A percentile compares a stretch with the other conserved stretches of the same genome.
These are phyloP conservation scores for Rhinogobius similis DNA, from an alignment of 2,113 vertebrate species.

Conservation along the genomic window DNA sequence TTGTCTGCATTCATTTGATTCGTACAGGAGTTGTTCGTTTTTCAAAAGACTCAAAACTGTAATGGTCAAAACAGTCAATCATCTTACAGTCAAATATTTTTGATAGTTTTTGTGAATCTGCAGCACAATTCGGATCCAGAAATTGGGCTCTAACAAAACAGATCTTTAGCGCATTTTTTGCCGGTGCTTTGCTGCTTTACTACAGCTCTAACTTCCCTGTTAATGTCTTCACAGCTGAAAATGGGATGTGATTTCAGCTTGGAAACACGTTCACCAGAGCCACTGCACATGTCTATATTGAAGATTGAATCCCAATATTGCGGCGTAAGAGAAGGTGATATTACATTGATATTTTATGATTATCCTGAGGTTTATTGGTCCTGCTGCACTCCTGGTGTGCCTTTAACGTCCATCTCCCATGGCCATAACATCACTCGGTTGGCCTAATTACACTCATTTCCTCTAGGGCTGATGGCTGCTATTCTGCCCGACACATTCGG, in stretches of 20 bases:
- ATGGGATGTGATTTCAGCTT: constrained; percentile 13
- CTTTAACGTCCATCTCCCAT: constrained; percentile 17
- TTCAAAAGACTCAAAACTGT: neutral
- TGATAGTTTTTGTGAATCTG: neutral
- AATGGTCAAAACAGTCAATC: neutral
- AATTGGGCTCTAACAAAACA: neutral
- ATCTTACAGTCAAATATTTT: neutral
- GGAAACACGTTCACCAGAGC: constrained; percentile 10
- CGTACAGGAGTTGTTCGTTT: too few relatives aligned
- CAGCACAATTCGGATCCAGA: neutral
- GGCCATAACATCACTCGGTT: constrained; percentile 20
- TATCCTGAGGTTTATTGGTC: neutral
- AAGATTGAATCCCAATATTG: constrained; percentile 30
- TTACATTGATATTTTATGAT: constrained; percentile 25
- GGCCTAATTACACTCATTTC: constrained; percentile 50
- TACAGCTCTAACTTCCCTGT: constrained; percentile 23
- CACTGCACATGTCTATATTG: constrained; percentile 6
- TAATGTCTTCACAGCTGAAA: constrained; percentile 20
- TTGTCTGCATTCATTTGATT: neutral
- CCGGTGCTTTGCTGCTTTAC: neutral
- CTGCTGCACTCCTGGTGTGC: constrained; percentile 14
- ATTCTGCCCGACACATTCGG: constrained; percentile 27
- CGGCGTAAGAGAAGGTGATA: constrained; percentile 1
- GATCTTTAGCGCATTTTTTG: neutral
- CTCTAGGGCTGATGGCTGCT: constrained; percentile 21